These are phyloP conservation scores for Cotesia chilonis DNA, from an alignment of 1,140 invertebrate genomes.

Conservation along the genomic window DNA sequence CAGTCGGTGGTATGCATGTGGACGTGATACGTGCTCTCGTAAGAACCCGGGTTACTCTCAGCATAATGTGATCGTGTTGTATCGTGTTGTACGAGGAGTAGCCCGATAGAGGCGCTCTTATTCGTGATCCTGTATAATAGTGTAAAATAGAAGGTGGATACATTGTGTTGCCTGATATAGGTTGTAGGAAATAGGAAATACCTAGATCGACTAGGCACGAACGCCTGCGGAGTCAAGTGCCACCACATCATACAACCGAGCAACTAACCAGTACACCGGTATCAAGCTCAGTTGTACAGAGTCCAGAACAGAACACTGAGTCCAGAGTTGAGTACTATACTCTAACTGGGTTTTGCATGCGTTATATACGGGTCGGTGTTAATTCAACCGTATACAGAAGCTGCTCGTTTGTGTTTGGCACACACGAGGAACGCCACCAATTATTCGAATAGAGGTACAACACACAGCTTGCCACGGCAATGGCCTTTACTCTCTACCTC, in stretches of 20 bases:
- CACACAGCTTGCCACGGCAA: conserved; percentile 29
- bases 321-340: too few relatives aligned
- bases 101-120: not conserved
- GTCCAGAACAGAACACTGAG: not conserved
- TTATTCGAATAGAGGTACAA: conserved; percentile 43
- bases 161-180: not conserved
- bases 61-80: conserved; percentile 26
- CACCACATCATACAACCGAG: not conserved
- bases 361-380: conserved; percentile 40
- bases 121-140: not conserved
- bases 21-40: conserved; percentile 24
- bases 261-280: not conserved
- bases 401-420: conserved; percentile 42
- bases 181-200: too few relatives aligned
- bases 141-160: not conserved
- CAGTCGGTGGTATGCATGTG: conserved; percentile 3
- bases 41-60: conserved; percentile 18
- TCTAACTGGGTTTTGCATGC: not conserved
- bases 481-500: not conserved
- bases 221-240: too few relatives aligned
- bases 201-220: too few relatives aligned
- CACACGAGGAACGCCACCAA: conserved; percentile 39
- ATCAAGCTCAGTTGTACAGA: not conserved
- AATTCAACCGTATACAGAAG: conserved; percentile 42
- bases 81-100: not conserved